Conservation (phyloP, 2,888 invertebrate genomes). For the Agrypnus murinus region DNA sequence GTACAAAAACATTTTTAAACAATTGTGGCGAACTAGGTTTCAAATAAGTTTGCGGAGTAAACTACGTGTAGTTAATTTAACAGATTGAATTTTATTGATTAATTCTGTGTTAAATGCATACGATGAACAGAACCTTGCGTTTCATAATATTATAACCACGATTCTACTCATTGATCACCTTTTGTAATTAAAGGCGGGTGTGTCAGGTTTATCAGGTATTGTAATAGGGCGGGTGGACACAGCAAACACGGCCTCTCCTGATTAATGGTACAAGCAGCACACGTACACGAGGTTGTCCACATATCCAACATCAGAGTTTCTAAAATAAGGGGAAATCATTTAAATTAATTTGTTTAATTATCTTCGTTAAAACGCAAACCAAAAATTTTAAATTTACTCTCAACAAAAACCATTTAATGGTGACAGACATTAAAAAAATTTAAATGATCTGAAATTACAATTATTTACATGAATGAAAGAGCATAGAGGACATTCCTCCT, state of each 20-base stretch:
- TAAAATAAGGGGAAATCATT: constrained; percentile 28
- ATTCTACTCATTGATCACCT: constrained; percentile 25
- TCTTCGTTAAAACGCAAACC: constrained; percentile 19
- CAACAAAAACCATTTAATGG: no score
- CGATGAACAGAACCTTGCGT: no score
- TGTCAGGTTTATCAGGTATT: constrained; percentile 44
- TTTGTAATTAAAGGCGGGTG: constrained; percentile 42
- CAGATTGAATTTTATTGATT: no score
- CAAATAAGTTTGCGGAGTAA: no score
- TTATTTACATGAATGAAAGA: neutral
- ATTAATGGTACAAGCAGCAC: constrained; percentile 39
- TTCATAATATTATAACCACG: constrained; percentile 15
- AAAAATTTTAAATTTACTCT: no score
- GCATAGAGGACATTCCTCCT: constrained; percentile 23
- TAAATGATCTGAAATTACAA: no score
- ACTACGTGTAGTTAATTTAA: no score
- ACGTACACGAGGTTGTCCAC: constrained; percentile 31
- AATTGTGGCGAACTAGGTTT: no score
- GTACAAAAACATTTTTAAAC: no score
- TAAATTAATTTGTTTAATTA: constrained; percentile 37
- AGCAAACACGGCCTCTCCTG: constrained; percentile 35
- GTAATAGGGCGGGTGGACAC: constrained; percentile 44
- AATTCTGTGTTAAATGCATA: no score
- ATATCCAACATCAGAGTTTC: constrained; percentile 18
- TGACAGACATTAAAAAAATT: no score